These are phyloP conservation scores for Nyctalus aviator DNA, from an alignment of 2,797 vertebrate species.

Conservation along the genomic window DNA sequence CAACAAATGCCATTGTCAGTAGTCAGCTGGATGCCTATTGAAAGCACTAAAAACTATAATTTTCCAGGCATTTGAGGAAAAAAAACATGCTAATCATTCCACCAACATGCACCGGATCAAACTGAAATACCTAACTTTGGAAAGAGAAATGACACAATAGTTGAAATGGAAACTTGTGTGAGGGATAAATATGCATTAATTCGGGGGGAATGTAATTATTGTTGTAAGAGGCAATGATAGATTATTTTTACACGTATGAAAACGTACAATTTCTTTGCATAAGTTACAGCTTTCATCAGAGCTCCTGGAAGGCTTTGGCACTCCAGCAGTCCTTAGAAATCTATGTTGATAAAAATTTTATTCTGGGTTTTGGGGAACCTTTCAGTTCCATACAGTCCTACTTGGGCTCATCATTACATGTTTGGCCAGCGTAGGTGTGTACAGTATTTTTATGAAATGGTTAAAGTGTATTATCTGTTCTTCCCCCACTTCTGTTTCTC, in stretches of 20 bases:
- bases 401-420: background rate
- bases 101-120: slow-evolving; percentile 71
- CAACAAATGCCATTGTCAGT: slow-evolving; percentile 62
- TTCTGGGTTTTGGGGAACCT: background rate
- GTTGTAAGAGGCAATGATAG: background rate
- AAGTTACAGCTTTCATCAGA: background rate
- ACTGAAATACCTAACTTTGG: slow-evolving; percentile 7
- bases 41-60: slow-evolving; percentile 69
- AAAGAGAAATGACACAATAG: background rate
- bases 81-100: slow-evolving; percentile 34
- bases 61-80: slow-evolving; percentile 71
- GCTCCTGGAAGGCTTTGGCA: background rate
- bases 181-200: background rate
- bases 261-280: rapidly evolving
- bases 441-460: background rate
- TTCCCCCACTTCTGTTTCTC: background rate
- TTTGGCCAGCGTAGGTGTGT: background rate
- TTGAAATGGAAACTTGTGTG: background rate
- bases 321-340: background rate
- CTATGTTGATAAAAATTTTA: background rate
- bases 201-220: background rate
- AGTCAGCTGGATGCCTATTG: slow-evolving; percentile 46
- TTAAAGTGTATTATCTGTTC: background rate
- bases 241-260: background rate
- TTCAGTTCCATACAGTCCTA: background rate